Evolutionary conservation across 92 coral and sea anemone genomes (phyloP).

Genomic region (Virgularia gustaviana): DNA sequence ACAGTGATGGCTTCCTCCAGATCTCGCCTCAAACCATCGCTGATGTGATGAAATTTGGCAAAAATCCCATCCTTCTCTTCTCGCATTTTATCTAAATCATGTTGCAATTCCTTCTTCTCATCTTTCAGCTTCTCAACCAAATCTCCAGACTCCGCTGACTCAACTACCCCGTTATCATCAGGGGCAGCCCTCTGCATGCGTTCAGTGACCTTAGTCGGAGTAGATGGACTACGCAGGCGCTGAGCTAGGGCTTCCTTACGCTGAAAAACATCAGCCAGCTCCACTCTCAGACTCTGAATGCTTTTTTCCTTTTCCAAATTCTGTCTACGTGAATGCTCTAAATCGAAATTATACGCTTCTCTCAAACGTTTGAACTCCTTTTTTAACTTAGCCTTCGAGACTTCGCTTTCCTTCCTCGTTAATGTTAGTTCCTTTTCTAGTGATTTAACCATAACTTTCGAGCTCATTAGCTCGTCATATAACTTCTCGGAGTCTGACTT

Average conservation of each 20-base stretch:
- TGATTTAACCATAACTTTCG: neutral
- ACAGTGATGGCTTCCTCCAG: constrained; percentile 69
- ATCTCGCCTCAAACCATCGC: constrained; percentile 88
- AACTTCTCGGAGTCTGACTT: constrained; percentile 18
- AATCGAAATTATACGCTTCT: constrained; percentile 21
- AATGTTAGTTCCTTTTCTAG: constrained; percentile 11
- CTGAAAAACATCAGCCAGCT: constrained; percentile 15
- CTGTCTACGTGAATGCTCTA: constrained; percentile 30
- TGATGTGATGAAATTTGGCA: constrained; percentile 84
- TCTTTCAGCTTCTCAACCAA: constrained; percentile 65
- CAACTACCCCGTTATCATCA: neutral
- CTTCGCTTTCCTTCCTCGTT: constrained; percentile 17
- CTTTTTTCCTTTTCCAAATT: constrained; percentile 33
- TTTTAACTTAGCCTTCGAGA: constrained; percentile 14
- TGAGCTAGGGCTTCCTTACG: constrained; percentile 2
- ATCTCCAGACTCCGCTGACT: no score
- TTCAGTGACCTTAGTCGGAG: constrained; percentile 1
- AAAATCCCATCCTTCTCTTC: constrained; percentile 55
- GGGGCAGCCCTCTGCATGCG: constrained; percentile 6
- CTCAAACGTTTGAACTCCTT: constrained; percentile 22
- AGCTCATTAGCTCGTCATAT: constrained; percentile 1
- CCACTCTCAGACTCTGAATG: constrained; percentile 27
- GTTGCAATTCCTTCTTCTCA: constrained; percentile 56
- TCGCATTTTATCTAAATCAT: constrained; percentile 49
- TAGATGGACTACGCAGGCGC: constrained; percentile 10